phyloP scores from a whole-genome alignment of 2,888 invertebrate genomes.

The Exephanes ischioxanthus region DNA sequence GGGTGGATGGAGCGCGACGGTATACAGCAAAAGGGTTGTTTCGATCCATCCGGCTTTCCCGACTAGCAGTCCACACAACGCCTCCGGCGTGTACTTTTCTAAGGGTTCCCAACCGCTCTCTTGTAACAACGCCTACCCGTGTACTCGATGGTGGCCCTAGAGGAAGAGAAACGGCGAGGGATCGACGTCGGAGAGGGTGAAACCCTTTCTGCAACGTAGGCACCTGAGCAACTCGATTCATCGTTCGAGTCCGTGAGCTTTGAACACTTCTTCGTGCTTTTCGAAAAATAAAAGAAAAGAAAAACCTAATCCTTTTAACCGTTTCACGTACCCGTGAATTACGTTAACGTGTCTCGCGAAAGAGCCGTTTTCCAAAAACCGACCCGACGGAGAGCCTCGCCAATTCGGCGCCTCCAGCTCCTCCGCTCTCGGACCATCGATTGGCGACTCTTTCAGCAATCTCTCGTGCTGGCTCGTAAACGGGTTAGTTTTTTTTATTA shows the following conservation, averaged over 20 bases:
- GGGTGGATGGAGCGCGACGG: constrained; percentile 9
- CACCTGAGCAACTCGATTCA: constrained; percentile 63
- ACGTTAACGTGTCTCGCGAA: not conserved
- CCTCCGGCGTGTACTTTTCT: constrained; percentile 70
- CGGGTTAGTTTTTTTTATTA: not conserved
- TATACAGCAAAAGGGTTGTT: constrained; percentile 40
- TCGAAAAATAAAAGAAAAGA: constrained; percentile 1
- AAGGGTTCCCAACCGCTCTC: constrained; percentile 72
- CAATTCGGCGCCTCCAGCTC: not conserved
- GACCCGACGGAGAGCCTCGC: not conserved
- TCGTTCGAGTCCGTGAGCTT: constrained; percentile 15
- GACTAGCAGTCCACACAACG: constrained; percentile 21
- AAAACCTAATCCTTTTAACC: not conserved
- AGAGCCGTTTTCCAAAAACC: not conserved
- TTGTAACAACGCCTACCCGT: constrained; percentile 73
- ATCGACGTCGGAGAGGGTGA: constrained; percentile 65
- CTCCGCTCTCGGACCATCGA: constrained; percentile 3
- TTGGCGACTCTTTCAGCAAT: not conserved
- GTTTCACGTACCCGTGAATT: not conserved
- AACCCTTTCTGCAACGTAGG: constrained; percentile 75
- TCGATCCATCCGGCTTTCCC: constrained; percentile 62
- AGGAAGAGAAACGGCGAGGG: constrained; percentile 16
- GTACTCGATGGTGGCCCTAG: constrained; percentile 58
- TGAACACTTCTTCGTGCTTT: constrained; percentile 20
- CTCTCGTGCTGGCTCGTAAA: not conserved